These are phyloP conservation scores for Centropyge bicolor DNA, from an alignment of 2,797 vertebrate species.

Conservation along the genomic window DNA sequence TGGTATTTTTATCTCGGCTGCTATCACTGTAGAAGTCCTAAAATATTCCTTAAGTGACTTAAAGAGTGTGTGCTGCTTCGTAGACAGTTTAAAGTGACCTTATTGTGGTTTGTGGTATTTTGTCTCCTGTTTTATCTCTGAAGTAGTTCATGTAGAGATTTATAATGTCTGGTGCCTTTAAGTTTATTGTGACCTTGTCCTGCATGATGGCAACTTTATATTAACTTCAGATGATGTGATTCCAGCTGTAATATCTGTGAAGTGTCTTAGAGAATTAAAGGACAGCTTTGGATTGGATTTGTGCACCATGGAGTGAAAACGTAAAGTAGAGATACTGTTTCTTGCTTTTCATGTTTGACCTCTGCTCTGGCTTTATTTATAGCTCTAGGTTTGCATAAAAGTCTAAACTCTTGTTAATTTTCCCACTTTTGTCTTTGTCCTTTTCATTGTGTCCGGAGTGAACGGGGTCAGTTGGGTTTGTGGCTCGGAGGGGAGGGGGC, in stretches of 20 bases:
- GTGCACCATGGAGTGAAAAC: not conserved
- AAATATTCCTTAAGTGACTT: conserved; percentile 59
- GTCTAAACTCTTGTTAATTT: not conserved
- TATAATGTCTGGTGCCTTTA: not conserved
- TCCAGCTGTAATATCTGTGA: not conserved
- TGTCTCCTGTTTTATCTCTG: not conserved
- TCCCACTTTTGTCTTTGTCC: not conserved
- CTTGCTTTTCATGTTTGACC: not conserved
- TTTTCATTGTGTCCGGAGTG: conserved; percentile 16
- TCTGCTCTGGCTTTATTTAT: not conserved
- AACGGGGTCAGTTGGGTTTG: conserved; percentile 49
- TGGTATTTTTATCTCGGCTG: conserved; percentile 67
- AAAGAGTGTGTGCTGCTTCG: conserved; percentile 26
- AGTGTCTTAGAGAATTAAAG: not conserved
- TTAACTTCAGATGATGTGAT: not conserved
- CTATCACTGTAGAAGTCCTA: conserved; percentile 42
- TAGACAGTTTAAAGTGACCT: conserved; percentile 30
- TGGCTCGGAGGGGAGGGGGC: not conserved
- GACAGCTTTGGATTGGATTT: not conserved
- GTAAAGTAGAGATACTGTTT: not conserved
- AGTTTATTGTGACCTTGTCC: conserved; percentile 6
- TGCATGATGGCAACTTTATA: not conserved
- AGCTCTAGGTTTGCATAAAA: not conserved
- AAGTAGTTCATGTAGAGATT: not conserved
- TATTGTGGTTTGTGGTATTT: conserved; percentile 14